Base-by-base conservation (phyloP, 2,113 vertebrate species). In the Anseranas semipalmata region DNA sequence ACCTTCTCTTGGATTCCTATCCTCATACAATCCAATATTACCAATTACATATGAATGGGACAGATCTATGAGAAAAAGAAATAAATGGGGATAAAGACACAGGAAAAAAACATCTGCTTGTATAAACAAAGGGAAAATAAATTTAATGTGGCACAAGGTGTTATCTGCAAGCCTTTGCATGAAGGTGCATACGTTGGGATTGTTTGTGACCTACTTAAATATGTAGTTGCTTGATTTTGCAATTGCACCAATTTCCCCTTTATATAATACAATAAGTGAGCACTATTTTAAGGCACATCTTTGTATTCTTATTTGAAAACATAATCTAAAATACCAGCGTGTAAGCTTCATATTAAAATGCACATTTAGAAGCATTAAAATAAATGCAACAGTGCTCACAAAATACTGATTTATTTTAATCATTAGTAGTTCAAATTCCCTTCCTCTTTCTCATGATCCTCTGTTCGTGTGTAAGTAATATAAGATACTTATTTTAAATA, bases 331-430 rank as follows among this genome's bases (percentile, higher is more conserved):
- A 74, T 72, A 86, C 19, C 5, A 75, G 6, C 50, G 24, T 75
- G 24, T 85, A 60, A 78, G 33, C 52, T 72, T 52, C 14, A 3
- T 50, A 92, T 75, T 81, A 89, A 95, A 94, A 85, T 75, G 66
- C 43, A 89, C 27, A 65, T 86, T 92, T 94, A 45, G 56, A 80
- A 75, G 39, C 24, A 78, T 87, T 81, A 81, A 90, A 90, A 52
- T 84, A 67, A 94, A 85, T 75, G 39, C 22, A 92, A 73, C 7
- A 28, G 33, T 35, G 45, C 21, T 92, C 65, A 85, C 21, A 92
- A 95, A 91, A 80, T 85, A 71, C n/a, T 21, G 50, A 52, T 72
- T 95, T 82, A 60, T 85, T 94, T 94, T 93, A 78, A 75, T 82
- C 52, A 8, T 67, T 75, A 80, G 24, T 73, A 65, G 76, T 25